Evolutionary conservation across 2,113 vertebrate species (phyloP), one percentile per base, ranked within the genome.

Genomic region (Protobothrops flavoviridis): DNA sequence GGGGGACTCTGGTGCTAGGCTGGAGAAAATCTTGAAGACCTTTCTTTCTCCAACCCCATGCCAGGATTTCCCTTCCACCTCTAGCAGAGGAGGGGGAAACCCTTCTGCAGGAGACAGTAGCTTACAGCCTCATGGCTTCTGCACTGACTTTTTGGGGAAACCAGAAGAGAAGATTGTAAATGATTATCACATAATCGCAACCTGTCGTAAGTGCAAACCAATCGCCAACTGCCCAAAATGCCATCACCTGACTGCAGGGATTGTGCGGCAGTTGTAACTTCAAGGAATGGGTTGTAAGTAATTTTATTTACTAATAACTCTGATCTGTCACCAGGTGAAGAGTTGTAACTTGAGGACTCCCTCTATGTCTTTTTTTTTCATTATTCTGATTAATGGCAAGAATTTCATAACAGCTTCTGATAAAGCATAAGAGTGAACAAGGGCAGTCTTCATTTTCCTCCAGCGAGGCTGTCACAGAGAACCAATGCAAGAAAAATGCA

Each of bases 381-480:
- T 93, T 55, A 33, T 94, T 87, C 39, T 92, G 88, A 90, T 7
- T 91, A 94, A 95, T 95, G 95, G 96, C 20, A 24, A 43, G 33
- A 45, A 45, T 55, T 20, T 45, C 91, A 94, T 94, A 88, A 88
- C 88, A 92, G 94, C 43, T 91, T 91, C 45, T 89, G 81, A 89
- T 91, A 26, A 95, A 52, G 33, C 53, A 1, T 61, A 29, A 59
- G 94, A 48, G 89, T 91, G 95, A 95, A 90, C 5, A 50, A 94
- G 81, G 13, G 88, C 59, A 56, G 93, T 95, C 94, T 94, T 96
- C 88, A 94, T 94, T 55, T 93, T 90, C 64, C 81, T 94, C 93
- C 93, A 93, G 74, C 88, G 55, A 93, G 87, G 95, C 94, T 52
- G 21, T 57, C 33, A 43, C 8, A 52, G 3, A 53, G 45, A 29